phyloP scores from a whole-genome alignment of 1,140 invertebrate species.

The Pectinophora gossypiella region DNA sequence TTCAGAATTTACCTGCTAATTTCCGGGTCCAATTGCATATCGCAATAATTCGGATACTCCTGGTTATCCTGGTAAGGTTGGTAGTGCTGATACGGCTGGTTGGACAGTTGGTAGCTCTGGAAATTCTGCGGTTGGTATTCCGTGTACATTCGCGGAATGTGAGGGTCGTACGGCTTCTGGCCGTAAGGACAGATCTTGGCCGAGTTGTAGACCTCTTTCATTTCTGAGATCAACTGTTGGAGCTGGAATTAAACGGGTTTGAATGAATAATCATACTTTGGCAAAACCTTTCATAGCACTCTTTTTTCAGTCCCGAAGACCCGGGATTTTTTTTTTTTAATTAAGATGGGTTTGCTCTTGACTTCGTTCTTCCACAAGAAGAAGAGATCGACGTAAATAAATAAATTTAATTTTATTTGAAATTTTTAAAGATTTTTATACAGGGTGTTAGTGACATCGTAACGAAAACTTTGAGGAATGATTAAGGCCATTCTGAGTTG shows the following conservation, averaged over 20 bases:
- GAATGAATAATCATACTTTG: neutral
- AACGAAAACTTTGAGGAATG: too few relatives aligned
- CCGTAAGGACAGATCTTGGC: constrained; percentile 83
- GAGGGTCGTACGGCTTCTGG: constrained; percentile 61
- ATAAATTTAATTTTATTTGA: too few relatives aligned
- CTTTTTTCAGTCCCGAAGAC: too few relatives aligned
- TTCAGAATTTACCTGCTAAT: too few relatives aligned
- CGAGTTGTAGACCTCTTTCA: constrained; percentile 88
- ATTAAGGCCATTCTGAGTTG: too few relatives aligned
- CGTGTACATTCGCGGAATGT: constrained; percentile 33
- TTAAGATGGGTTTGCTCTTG: too few relatives aligned
- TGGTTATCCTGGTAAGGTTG: constrained; percentile 29
- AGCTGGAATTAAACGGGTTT: constrained; percentile 74
- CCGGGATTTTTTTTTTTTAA: too few relatives aligned
- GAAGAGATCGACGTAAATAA: too few relatives aligned
- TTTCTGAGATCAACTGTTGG: constrained; percentile 83
- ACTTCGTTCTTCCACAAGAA: too few relatives aligned
- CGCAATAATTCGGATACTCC: constrained; percentile 75
- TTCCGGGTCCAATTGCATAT: constrained; percentile 82
- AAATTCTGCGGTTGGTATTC: constrained; percentile 23
- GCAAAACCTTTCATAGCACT: too few relatives aligned
- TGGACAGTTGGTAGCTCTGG: constrained; percentile 38
- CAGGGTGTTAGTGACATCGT: too few relatives aligned
- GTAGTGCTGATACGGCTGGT: constrained; percentile 49
- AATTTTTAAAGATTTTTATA: too few relatives aligned